Evolutionary conservation across 2,888 invertebrate genomes (phyloP).

Genomic region (Drosophila atripex): DNA sequence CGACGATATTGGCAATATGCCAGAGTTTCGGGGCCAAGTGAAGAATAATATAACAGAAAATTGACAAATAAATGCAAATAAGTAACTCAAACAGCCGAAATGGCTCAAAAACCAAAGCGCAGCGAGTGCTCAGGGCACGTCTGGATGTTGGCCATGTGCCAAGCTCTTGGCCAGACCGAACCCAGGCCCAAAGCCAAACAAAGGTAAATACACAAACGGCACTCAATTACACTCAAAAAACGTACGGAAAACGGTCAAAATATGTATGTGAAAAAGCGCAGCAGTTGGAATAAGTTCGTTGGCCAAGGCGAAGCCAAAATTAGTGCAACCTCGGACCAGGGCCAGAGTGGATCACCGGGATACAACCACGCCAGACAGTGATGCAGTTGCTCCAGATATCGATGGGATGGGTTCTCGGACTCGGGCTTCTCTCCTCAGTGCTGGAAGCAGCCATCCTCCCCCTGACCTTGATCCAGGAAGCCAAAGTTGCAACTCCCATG

Average conservation of each 20-base stretch:
- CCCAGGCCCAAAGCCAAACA: slow-evolving; percentile 16
- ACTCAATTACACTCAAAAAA: slow-evolving; percentile 54
- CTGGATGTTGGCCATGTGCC: slow-evolving; percentile 56
- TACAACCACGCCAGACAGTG: slow-evolving; percentile 6
- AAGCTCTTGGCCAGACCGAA: slow-evolving; percentile 48
- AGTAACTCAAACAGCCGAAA: slow-evolving; percentile 62
- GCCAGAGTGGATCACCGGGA: slow-evolving; percentile 41
- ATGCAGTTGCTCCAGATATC: slow-evolving; percentile 48
- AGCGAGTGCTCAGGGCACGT: slow-evolving; percentile 46
- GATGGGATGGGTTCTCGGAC: slow-evolving; percentile 4
- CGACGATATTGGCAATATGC: slow-evolving; percentile 12
- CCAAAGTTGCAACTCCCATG: slow-evolving; percentile 22
- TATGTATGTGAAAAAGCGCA: slow-evolving; percentile 52
- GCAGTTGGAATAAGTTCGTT: slow-evolving; percentile 62
- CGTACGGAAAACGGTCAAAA: slow-evolving; percentile 19
- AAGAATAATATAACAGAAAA: slow-evolving; percentile 47
- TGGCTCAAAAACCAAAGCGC: slow-evolving; percentile 39
- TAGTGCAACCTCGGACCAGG: slow-evolving; percentile 66
- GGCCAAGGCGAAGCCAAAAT: slow-evolving; percentile 47
- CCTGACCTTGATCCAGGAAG: slow-evolving; percentile 27
- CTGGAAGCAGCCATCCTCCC: slow-evolving; percentile 56
- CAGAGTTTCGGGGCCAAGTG: slow-evolving; percentile 11
- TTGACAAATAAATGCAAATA: slow-evolving; percentile 67
- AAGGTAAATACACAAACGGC: slow-evolving; percentile 60
- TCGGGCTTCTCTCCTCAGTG: slow-evolving; percentile 24